phyloP scores from a whole-genome alignment of 2,797 vertebrate species.

The Manis javanica region DNA sequence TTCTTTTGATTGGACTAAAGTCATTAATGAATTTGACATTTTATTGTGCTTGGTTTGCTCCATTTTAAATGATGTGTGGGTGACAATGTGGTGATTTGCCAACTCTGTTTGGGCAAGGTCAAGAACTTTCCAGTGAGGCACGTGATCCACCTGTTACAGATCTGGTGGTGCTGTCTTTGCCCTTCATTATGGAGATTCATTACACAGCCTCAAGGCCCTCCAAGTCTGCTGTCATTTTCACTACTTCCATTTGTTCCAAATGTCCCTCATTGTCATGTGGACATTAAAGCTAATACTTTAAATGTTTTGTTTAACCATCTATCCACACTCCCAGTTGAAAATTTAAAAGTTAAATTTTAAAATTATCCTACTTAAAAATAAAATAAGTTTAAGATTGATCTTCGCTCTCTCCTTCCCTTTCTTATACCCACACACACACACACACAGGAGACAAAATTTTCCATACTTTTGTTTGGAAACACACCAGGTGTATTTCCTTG shows the following conservation, averaged over 20 bases:
- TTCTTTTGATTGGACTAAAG: constrained; percentile 1
- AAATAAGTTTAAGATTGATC: neutral
- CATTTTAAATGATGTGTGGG: neutral
- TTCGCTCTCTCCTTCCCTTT: no score
- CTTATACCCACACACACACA: neutral
- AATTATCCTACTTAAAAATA: constrained; percentile 18
- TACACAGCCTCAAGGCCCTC: neutral
- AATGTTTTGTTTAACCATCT: neutral
- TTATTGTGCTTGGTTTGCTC: neutral
- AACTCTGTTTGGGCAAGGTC: neutral
- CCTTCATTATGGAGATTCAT: neutral
- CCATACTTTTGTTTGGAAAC: neutral
- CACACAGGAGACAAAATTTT: neutral
- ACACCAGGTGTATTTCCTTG: neutral
- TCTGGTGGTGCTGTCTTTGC: neutral
- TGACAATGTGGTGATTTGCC: neutral
- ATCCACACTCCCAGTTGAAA: neutral
- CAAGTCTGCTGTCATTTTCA: neutral
- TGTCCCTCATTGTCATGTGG: neutral
- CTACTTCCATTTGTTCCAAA: neutral
- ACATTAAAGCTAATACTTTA: neutral
- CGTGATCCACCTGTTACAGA: neutral
- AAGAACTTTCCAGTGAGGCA: neutral
- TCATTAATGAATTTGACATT: neutral
- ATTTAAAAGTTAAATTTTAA: neutral